Conservation (phyloP, 2,113 vertebrate species). For the Triplophysa rosa region DNA sequence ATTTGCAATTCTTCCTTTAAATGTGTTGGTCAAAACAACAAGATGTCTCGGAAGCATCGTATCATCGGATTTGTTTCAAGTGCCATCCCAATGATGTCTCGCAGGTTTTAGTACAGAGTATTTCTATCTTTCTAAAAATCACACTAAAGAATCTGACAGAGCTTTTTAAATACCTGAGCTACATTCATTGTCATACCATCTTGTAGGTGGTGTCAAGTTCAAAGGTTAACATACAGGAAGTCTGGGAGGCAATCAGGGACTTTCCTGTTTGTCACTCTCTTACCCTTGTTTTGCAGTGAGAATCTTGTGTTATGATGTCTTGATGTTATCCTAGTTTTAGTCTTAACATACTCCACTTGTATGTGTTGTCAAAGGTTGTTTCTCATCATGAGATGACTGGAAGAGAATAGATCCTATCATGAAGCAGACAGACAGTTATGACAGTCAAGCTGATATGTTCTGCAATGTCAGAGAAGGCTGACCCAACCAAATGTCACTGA, state of each 20-base stretch:
- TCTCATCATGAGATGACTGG: constrained; percentile 27
- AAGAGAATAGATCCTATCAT: background rate
- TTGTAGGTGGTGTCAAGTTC: constrained; percentile 10
- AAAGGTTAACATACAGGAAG: constrained; percentile 30
- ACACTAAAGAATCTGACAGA: no score
- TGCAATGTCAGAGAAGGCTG: constrained; percentile 35
- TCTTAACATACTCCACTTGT: constrained; percentile 32
- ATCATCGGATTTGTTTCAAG: no score
- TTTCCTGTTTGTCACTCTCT: constrained; percentile 6
- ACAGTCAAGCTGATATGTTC: constrained; percentile 34
- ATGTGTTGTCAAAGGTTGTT: constrained; percentile 26
- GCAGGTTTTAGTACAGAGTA: background rate
- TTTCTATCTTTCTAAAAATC: background rate
- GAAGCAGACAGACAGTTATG: constrained; percentile 14
- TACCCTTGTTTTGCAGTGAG: background rate
- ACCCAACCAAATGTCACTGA: constrained; percentile 9
- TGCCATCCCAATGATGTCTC: no score
- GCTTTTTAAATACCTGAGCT: constrained; percentile 3
- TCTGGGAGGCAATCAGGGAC: constrained; percentile 27
- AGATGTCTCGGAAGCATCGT: no score
- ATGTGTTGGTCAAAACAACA: no score
- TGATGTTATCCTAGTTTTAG: constrained; percentile 50
- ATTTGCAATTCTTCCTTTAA: no score
- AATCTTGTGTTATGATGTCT: constrained; percentile 20
- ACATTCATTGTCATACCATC: constrained; percentile 11